Evolutionary conservation across 2,797 vertebrate genomes (phyloP), one percentile per base, ranked within the genome.

Genomic region (Xiphophorus birchmanni): DNA sequence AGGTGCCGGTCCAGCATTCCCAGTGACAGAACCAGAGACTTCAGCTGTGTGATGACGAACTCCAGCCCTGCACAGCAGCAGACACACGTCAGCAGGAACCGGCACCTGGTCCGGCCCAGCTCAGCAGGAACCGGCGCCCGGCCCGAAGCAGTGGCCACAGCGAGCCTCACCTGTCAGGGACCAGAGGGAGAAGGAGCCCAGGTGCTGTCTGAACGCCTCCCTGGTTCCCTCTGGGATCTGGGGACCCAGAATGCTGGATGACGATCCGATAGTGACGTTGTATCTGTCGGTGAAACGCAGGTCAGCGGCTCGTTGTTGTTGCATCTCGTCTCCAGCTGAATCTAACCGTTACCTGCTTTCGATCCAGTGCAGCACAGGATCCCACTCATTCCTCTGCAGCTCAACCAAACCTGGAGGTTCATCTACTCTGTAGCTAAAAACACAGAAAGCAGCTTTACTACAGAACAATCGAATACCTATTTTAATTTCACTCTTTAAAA

Each of bases 331-430:
- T 21, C 8, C 52, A 26, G 13, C 60, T 1, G 76, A 80, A 60
- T 81, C 2, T 12, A 37, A 47, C 76, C n/a, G 0, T 84, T 77
- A 99, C 99, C 98, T 97, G 82, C 97, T 94, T 91, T 99, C 96
- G 58, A 97, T 97, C 98, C 98, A 99, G 5, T 96, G 76, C 0
- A 99, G 90, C 69, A 98, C 80, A 0, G 98, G 98, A 81, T 99
- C 97, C 99, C 99, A 99, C 78, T 99, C 98, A 26, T 97, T 97
- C 88, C 91, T 98, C 90, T 99, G 98, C 69, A 99, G 96, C 84
- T 99, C 97, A 75, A 98, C 98, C 93, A 99, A 94, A 67, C 91
- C 96, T 1, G 94, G 83, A 4, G 99, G 99, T 7, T 99, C 98
- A 72, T 99, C 98, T 75, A 99, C 97, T 88, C 98, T 97, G 94